Base-by-base conservation (phyloP, 2,888 invertebrate species). In the Hoplodrina blanda region DNA sequence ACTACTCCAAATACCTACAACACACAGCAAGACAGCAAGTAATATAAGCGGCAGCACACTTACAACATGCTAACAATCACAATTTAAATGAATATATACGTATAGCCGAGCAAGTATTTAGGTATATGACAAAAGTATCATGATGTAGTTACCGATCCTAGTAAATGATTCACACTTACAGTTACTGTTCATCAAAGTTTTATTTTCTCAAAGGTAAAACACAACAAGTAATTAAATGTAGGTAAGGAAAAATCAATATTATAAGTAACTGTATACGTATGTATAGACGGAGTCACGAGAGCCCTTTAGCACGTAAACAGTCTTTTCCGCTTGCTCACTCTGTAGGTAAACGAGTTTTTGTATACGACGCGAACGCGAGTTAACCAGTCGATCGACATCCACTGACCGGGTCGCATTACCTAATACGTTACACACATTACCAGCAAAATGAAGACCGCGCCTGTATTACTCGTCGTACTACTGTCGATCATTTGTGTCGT, bases 371-470 rank as follows among this genome's bases (percentile, higher is more conserved):
- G 64, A 76, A 80, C 76, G 75, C 82, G 60, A 84, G 74, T 75
- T 76, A 80, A 80, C 81, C 91, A 93, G 93, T 93, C 86, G 81
- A 69, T 82, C 82, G 78, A 74, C 81, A 87, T 83, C 89, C 89
- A 86, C 87, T 85, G 88, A 81, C 84, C 87, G 87, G 84, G 84
- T 80, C 87, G 82, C 85, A 91, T 88, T 87, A 82, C 85, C 67
- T 70, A 74, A 70, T 76, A 78, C 76, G 69, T 73, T 69, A 79
- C 68, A 76, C 64, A 76, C 62, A 62, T 69, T 55, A 73, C 68
- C 62, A 69, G 68, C 82, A 93, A 85, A 82, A 95, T 95, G 95
- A 95, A 92, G 88, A 83, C 89, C 72, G 83, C 89, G 52, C 83
- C 89, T 55, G 79, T 94, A 78, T 76, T 95, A 69, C 81, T 92